These are phyloP conservation scores for Columba guinea DNA, from an alignment of 2,797 vertebrate genomes.

Conservation along the genomic window DNA sequence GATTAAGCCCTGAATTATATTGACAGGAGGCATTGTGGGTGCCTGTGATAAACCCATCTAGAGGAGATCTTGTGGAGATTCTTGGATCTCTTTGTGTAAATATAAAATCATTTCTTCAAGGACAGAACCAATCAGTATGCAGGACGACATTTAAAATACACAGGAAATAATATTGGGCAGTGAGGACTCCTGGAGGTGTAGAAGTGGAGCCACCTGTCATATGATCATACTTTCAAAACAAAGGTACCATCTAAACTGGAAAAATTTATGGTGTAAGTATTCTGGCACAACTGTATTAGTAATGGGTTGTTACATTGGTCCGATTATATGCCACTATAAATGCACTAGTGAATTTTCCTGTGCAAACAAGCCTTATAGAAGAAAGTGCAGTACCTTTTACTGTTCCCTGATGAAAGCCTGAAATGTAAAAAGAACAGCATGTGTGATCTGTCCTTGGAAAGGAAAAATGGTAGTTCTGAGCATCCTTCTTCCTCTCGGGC, in stretches of 20 bases:
- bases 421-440: background rate
- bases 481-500: background rate
- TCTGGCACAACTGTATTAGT: background rate
- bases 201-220: background rate
- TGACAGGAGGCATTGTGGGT: background rate
- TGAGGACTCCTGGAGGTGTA: background rate
- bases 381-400: background rate
- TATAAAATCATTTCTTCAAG: background rate
- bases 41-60: background rate
- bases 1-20: background rate
- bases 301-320: background rate
- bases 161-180: background rate
- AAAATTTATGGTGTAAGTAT: background rate
- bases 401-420: background rate
- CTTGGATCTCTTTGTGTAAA: background rate
- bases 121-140: background rate
- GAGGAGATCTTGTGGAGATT: background rate
- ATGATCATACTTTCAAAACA: background rate
- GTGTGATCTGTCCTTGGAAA: constrained; percentile 5
- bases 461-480: background rate
- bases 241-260: background rate
- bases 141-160: background rate
- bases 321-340: background rate
- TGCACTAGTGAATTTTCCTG: background rate
- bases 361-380: background rate